phyloP scores from a whole-genome alignment of 2,888 invertebrate genomes.

The Troglohyphantes excavatus region DNA sequence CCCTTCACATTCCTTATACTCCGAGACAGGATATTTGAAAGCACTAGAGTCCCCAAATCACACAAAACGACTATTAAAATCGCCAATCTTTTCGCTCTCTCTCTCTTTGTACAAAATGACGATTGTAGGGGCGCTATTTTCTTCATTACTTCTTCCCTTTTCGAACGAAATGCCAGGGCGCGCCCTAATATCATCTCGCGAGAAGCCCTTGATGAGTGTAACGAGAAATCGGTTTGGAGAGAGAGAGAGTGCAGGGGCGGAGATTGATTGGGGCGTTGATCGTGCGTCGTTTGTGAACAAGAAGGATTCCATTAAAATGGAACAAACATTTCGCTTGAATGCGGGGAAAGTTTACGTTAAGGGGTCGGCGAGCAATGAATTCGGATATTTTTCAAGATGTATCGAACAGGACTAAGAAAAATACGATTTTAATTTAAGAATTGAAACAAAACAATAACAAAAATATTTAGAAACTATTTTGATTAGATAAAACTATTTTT shows the following conservation, averaged over 20 bases:
- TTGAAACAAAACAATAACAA: too few species aligned
- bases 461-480: too few species aligned
- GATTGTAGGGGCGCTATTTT: neutral
- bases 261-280: constrained; percentile 61
- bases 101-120: neutral
- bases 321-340: constrained; percentile 70
- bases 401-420: too few species aligned
- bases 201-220: constrained; percentile 64
- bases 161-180: neutral
- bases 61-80: neutral
- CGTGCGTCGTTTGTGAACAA: constrained; percentile 77
- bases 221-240: constrained; percentile 31
- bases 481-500: too few species aligned
- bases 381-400: neutral
- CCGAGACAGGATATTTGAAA: neutral
- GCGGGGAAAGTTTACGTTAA: constrained; percentile 22
- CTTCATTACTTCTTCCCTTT: constrained; percentile 1
- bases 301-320: constrained; percentile 78
- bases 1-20: neutral
- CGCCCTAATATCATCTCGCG: neutral
- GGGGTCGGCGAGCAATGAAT: constrained; percentile 42
- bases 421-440: too few species aligned
- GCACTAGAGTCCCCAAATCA: neutral
- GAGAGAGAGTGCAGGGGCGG: constrained; percentile 15
- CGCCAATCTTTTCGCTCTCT: neutral